These are phyloP conservation scores for Motacilla tschutschensis DNA, from an alignment of 2,113 vertebrate genomes.

Conservation along the genomic window DNA sequence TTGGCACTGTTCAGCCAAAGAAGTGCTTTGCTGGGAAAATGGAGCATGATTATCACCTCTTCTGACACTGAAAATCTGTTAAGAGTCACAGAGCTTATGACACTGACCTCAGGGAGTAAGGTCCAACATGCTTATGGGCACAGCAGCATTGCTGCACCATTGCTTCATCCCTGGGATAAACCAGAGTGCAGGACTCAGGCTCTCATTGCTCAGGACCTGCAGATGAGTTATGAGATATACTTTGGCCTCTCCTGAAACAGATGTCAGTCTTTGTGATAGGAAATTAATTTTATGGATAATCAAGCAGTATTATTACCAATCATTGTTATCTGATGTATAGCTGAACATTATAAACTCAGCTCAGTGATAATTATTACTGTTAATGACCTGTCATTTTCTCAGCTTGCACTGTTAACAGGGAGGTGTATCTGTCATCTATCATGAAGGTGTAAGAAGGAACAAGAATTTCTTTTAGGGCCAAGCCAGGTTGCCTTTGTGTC, in stretches of 20 bases:
- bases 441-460: background rate
- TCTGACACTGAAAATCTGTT: background rate
- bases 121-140: background rate
- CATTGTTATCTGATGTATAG: background rate
- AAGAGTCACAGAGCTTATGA: background rate
- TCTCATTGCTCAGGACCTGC: background rate
- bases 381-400: background rate
- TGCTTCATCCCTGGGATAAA: background rate
- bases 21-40: background rate
- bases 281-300: background rate
- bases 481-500: background rate
- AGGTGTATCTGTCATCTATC: background rate
- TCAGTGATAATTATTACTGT: background rate
- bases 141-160: background rate
- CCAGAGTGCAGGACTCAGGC: background rate
- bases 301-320: background rate
- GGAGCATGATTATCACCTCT: background rate
- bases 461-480: background rate
- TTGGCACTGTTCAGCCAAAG: background rate
- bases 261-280: background rate
- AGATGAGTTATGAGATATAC: background rate
- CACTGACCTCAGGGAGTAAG: background rate
- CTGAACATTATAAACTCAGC: background rate
- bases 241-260: background rate
- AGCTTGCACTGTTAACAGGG: background rate